phyloP scores from a whole-genome alignment of 1,140 invertebrate genomes.

The Mercenaria mercenaria region DNA sequence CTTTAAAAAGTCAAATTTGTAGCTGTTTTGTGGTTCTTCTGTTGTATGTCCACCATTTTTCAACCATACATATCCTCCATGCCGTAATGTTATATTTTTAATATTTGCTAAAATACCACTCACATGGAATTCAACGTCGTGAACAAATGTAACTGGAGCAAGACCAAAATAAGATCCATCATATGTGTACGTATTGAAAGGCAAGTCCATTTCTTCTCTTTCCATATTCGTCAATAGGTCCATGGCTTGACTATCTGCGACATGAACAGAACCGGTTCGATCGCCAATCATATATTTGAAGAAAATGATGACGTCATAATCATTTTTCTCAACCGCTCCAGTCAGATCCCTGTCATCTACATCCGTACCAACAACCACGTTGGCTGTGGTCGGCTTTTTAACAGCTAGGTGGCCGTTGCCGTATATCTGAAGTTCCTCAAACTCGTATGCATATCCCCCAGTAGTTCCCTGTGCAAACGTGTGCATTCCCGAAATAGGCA shows the following conservation, averaged over 20 bases:
- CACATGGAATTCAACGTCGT: conserved; percentile 80
- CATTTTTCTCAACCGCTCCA: conserved; percentile 36
- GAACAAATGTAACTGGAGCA: conserved; percentile 76
- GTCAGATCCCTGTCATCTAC: background rate
- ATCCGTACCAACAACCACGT: conserved; percentile 34
- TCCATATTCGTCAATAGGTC: conserved; percentile 66
- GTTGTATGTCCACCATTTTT: conserved; percentile 78
- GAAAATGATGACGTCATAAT: conserved; percentile 76
- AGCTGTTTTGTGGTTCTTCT: conserved; percentile 67
- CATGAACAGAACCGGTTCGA: conserved; percentile 76
- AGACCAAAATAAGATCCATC: conserved; percentile 74
- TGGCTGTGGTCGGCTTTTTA: conserved; percentile 44
- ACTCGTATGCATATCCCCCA: conserved; percentile 65
- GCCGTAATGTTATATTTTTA: conserved; percentile 78
- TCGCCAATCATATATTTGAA: conserved; percentile 82
- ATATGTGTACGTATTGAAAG: conserved; percentile 77
- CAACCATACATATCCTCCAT: conserved; percentile 79
- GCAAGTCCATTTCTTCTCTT: conserved; percentile 77
- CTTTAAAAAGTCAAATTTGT: conserved; percentile 72
- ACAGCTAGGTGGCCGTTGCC: conserved; percentile 79
- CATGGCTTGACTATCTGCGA: conserved; percentile 72
- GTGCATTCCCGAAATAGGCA: conserved; percentile 77
- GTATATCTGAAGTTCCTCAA: conserved; percentile 81
- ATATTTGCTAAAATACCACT: conserved; percentile 76
- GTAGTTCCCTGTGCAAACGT: conserved; percentile 65